phyloP scores from a whole-genome alignment of 2,797 vertebrate species.

The Sparus aurata region DNA sequence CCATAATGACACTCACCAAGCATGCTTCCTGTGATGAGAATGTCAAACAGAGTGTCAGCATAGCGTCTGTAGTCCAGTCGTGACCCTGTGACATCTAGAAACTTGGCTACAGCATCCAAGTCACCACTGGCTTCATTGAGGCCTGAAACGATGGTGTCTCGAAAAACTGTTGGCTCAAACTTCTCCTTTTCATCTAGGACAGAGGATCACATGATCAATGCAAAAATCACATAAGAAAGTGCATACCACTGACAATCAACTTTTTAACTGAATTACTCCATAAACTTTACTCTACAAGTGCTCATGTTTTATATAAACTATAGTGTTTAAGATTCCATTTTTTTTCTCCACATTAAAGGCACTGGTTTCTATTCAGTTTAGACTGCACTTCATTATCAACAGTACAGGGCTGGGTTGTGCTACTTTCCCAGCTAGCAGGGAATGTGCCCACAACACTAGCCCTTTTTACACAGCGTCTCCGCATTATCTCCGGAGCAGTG shows the following conservation, averaged over 20 bases:
- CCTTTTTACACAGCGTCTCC: too few species aligned
- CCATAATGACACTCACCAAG: constrained; percentile 84
- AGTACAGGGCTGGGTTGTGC: background rate
- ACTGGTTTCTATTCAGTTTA: background rate
- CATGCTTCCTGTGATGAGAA: constrained; percentile 95
- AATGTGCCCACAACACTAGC: too few species aligned
- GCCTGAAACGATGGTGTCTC: constrained; percentile 93
- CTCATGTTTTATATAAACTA: background rate
- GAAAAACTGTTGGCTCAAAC: constrained; percentile 96
- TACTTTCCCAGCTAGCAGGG: too few species aligned
- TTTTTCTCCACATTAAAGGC: background rate
- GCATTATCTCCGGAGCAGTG: too few species aligned
- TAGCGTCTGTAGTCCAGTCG: constrained; percentile 94
- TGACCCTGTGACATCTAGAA: constrained; percentile 92
- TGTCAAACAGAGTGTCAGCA: constrained; percentile 95
- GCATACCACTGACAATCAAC: background rate
- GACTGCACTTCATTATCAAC: background rate
- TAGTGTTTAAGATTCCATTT: background rate
- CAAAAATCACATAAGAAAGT: background rate
- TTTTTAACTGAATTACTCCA: background rate
- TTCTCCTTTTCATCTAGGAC: constrained; percentile 96
- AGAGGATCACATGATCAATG: background rate
- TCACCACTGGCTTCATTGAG: constrained; percentile 93
- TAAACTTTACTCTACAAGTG: background rate
- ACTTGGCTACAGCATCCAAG: constrained; percentile 93